These are phyloP conservation scores for Campopleginae sp. DNA, from an alignment of 2,888 invertebrate species.

Conservation along the genomic window DNA sequence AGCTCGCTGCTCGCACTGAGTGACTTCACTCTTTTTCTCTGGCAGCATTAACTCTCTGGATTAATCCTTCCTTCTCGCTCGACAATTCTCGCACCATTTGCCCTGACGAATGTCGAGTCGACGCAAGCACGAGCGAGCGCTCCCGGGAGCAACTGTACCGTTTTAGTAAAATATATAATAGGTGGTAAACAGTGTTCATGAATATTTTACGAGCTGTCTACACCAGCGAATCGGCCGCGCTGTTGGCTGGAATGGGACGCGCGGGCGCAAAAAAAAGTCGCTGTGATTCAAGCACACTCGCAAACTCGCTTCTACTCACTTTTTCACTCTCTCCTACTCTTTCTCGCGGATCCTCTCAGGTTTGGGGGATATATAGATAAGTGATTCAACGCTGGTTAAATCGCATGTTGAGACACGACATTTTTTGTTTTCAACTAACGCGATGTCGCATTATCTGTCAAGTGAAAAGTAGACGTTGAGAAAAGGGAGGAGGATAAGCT, in stretches of 20 bases:
- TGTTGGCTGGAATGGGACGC: constrained; percentile 23
- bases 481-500: constrained; percentile 5
- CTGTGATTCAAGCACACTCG: constrained; percentile 40
- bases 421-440: constrained; percentile 47
- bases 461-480: constrained; percentile 49
- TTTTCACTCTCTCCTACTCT: neutral
- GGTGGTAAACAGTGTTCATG: constrained; percentile 72
- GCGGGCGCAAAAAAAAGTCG: constrained; percentile 52
- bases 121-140: constrained; percentile 56
- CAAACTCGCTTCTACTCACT: constrained; percentile 38
- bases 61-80: constrained; percentile 65
- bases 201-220: constrained; percentile 72
- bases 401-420: constrained; percentile 38
- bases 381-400: constrained; percentile 58
- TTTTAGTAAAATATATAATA: constrained; percentile 72
- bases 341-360: constrained; percentile 1
- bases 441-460: constrained; percentile 24
- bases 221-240: constrained; percentile 54
- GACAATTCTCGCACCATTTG: constrained; percentile 70
- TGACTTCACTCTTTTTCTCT: constrained; percentile 56
- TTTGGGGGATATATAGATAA: constrained; percentile 51
- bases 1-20: constrained; percentile 45
- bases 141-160: constrained; percentile 47
- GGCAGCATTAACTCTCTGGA: constrained; percentile 50
- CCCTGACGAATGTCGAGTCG: constrained; percentile 66